Conservation (phyloP, 2,113 vertebrate species). For the Tachysurus fulvidraco region DNA sequence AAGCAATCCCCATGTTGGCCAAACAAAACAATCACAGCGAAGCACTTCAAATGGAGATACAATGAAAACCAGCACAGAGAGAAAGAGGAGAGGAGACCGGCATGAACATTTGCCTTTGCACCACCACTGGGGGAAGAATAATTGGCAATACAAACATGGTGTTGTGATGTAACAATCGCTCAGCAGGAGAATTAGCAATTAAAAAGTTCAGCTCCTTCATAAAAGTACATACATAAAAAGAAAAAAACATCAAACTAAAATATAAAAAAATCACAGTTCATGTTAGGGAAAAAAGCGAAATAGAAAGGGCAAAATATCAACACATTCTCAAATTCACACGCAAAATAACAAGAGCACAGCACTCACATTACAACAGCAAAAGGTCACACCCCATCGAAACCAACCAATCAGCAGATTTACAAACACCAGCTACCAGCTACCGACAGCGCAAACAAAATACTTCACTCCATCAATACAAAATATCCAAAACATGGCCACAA, state of each 20-base stretch:
- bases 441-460: conserved; percentile 68
- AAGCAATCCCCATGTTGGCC: conserved; percentile 69
- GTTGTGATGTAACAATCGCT: conserved; percentile 58
- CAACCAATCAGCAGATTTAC: conserved; percentile 73
- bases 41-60: conserved; percentile 63
- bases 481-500: conserved; percentile 39
- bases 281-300: conserved; percentile 6
- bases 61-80: conserved; percentile 39
- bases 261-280: conserved; percentile 12
- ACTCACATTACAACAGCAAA: conserved; percentile 74
- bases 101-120: conserved; percentile 71
- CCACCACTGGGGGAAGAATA: conserved; percentile 56
- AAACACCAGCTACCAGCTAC: conserved; percentile 73
- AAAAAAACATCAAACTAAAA: conserved; percentile 17
- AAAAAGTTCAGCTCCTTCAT: conserved; percentile 31
- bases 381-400: conserved; percentile 73
- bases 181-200: conserved; percentile 50
- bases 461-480: conserved; percentile 72
- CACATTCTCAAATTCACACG: conserved; percentile 64
- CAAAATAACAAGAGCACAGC: conserved; percentile 64
- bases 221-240: conserved; percentile 17
- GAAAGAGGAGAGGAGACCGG: conserved; percentile 58
- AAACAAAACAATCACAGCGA: conserved; percentile 73
- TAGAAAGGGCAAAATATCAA: conserved; percentile 67
- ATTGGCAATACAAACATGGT: conserved; percentile 66